Percentiles rank a stretch among this genome's conserved stretches.
These are phyloP conservation scores for Lordiphosa fenestrarum DNA, from an alignment of 2,888 invertebrate genomes.

Conservation along the genomic window DNA sequence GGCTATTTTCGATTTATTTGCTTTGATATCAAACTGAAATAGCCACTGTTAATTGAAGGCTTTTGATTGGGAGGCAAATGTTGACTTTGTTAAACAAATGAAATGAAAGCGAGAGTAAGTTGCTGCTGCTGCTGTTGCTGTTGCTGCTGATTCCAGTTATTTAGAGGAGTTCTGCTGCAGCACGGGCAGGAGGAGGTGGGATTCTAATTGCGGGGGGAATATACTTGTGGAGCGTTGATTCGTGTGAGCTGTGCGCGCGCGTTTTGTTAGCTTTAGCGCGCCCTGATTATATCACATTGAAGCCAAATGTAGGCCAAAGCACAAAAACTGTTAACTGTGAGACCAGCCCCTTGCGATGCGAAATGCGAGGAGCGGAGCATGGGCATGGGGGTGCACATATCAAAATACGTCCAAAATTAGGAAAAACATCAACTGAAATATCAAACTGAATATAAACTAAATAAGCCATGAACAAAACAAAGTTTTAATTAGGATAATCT, in stretches of 20 bases:
- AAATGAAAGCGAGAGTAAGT: slow-evolving; percentile 14
- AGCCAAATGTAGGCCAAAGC: slow-evolving; percentile 71
- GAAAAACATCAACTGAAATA: neutral
- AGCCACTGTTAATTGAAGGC: slow-evolving; percentile 1
- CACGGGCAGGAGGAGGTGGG: no score
- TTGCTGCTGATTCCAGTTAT: slow-evolving; percentile 13
- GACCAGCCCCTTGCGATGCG: neutral
- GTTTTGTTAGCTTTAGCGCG: slow-evolving; percentile 64
- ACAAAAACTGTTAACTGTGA: slow-evolving; percentile 47
- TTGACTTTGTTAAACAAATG: slow-evolving; percentile 7
- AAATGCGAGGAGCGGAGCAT: neutral
- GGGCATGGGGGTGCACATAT: neutral
- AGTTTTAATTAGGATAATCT: no score
- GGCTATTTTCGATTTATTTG: neutral
- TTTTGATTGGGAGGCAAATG: neutral
- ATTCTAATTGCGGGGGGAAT: neutral
- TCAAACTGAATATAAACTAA: no score
- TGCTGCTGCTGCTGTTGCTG: slow-evolving; percentile 12
- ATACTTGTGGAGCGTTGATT: slow-evolving; percentile 66
- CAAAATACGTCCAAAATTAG: slow-evolving; percentile 1
- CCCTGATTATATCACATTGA: slow-evolving; percentile 70
- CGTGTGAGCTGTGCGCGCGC: slow-evolving; percentile 46
- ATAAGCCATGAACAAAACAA: no score
- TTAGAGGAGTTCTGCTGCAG: neutral
- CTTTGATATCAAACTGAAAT: neutral